phyloP scores from a whole-genome alignment of 1,140 invertebrate genomes.

The Tribolium madens region DNA sequence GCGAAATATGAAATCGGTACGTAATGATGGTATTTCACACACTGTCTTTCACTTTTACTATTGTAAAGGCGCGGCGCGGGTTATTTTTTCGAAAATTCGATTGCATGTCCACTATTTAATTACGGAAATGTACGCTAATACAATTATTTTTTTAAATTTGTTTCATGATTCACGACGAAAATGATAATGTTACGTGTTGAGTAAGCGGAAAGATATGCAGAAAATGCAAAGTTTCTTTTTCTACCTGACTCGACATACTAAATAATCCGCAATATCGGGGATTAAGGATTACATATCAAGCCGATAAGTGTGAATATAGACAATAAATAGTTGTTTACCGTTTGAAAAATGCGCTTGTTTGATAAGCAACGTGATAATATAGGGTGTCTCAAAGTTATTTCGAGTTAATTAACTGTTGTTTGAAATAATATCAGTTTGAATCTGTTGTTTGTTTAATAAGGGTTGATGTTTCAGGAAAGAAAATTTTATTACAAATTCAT shows the following conservation, averaged over 20 bases:
- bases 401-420: neutral
- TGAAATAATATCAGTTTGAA: neutral
- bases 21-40: slow-evolving; percentile 1
- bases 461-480: neutral
- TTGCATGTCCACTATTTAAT: neutral
- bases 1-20: neutral
- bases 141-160: neutral
- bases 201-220: slow-evolving; percentile 14
- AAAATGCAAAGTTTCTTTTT: neutral
- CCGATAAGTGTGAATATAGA: neutral
- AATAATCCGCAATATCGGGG: neutral
- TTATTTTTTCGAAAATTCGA: neutral
- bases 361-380: neutral
- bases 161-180: neutral
- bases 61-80: neutral
- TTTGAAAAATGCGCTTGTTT: neutral
- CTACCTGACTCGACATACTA: neutral
- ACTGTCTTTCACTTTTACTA: neutral
- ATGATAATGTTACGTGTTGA: slow-evolving; percentile 15
- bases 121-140: neutral
- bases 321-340: too few relatives aligned
- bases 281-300: neutral
- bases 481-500: neutral
- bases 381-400: neutral
- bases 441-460: neutral